phyloP scores from a whole-genome alignment of 2,113 vertebrate genomes.

The Pangasianodon hypophthalmus region DNA sequence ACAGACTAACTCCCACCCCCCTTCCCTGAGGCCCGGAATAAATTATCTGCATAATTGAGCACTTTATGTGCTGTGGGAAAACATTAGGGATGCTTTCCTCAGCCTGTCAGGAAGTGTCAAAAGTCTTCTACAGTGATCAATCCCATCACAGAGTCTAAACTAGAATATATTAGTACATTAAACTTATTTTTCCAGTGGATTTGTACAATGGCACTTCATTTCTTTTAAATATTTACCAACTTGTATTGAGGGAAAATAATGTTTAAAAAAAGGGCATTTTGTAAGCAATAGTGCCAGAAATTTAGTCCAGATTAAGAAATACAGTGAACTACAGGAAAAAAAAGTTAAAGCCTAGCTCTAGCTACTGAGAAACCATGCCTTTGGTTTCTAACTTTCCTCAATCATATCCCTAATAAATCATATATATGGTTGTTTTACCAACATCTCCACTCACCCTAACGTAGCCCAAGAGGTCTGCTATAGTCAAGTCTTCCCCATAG shows the following conservation, averaged over 20 bases:
- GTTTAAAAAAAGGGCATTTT: background rate
- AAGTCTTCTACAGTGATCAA: background rate
- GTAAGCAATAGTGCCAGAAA: too few species aligned
- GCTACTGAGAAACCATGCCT: background rate
- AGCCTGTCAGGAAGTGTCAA: background rate
- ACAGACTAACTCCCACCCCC: background rate
- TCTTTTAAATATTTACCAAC: background rate
- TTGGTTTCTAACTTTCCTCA: background rate
- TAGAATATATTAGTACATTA: background rate
- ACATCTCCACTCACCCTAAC: background rate
- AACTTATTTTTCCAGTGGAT: background rate
- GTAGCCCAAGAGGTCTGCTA: background rate
- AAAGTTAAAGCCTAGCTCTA: background rate
- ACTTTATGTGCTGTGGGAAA: background rate
- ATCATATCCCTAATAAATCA: background rate
- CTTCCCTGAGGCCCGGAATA: background rate
- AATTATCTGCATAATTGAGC: constrained; percentile 6
- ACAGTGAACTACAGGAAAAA: too few species aligned
- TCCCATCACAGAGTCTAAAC: background rate
- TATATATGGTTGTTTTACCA: background rate
- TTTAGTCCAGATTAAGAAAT: too few species aligned
- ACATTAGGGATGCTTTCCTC: background rate
- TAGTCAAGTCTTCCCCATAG: background rate
- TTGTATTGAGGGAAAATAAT: background rate
- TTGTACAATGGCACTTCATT: background rate